Percentiles rank a stretch among this genome's conserved stretches.
phyloP scores from a whole-genome alignment of 2,797 vertebrate genomes.

The Falco peregrinus region DNA sequence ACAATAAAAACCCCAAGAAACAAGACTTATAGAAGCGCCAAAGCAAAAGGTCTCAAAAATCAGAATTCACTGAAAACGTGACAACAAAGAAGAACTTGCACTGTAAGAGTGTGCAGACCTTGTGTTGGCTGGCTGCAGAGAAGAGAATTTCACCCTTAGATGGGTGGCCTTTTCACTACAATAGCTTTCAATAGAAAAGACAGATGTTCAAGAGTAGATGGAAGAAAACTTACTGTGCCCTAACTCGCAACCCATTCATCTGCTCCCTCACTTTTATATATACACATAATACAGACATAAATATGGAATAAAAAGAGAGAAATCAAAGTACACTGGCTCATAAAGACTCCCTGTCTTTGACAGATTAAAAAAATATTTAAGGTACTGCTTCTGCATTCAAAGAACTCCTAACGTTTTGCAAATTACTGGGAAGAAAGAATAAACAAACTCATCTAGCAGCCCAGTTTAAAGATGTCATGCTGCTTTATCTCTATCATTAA shows the following conservation, averaged over 20 bases:
- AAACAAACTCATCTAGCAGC: not conserved
- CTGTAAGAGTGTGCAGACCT: not conserved
- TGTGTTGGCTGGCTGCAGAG: not conserved
- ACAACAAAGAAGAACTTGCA: not conserved
- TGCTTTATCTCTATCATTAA: constrained; percentile 34
- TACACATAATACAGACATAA: not conserved
- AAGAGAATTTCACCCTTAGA: not conserved
- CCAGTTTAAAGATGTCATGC: constrained; percentile 15
- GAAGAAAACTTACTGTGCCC: not conserved
- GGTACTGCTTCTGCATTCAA: not conserved
- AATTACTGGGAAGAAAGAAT: constrained; percentile 1
- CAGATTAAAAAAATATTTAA: constrained; percentile 2
- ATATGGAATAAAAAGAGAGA: not conserved
- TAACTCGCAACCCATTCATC: not conserved
- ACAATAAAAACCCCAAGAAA: not conserved
- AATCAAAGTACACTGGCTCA: not conserved
- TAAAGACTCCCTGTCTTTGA: not conserved
- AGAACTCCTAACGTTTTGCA: not conserved
- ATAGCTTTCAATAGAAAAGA: not conserved
- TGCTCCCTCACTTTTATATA: not conserved
- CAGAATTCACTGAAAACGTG: not conserved
- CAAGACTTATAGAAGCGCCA: not conserved
- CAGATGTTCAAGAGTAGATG: not conserved
- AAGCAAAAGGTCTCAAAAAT: not conserved
- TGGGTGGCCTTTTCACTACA: not conserved